Conservation (phyloP, 1,140 invertebrate genomes). For the Drosophila persimilis region DNA sequence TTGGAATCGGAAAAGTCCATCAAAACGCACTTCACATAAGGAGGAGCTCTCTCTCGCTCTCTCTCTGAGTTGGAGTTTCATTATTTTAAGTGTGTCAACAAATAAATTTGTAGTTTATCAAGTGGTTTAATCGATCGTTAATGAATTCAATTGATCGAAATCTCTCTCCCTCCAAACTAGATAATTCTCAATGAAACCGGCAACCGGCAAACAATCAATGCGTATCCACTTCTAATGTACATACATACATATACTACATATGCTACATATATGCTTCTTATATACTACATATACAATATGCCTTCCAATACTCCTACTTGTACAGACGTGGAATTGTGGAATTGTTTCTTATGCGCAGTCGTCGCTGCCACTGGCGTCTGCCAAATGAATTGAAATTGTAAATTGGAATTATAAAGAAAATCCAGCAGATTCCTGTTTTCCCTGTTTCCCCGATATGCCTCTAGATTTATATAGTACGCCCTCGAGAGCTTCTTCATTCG, state of each 20-base stretch:
- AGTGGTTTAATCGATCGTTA: constrained; percentile 31
- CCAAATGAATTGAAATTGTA: constrained; percentile 30
- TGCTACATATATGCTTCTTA: constrained; percentile 3
- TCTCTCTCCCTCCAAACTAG: constrained; percentile 44
- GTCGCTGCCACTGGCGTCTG: constrained; percentile 11
- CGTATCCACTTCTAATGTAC: constrained; percentile 10
- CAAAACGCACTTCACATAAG: constrained; percentile 25
- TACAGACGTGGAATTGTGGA: neutral
- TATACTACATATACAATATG: constrained; percentile 8
- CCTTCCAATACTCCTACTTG: no score
- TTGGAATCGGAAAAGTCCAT: constrained; percentile 16
- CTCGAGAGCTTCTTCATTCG: constrained; percentile 16
- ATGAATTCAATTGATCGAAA: constrained; percentile 67
- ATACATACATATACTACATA: constrained; percentile 3
- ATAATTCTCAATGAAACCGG: constrained; percentile 72
- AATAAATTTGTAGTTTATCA: constrained; percentile 63
- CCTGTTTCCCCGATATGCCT: neutral
- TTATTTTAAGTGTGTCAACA: constrained; percentile 39
- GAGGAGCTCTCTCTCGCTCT: constrained; percentile 15
- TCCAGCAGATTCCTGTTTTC: constrained; percentile 24
- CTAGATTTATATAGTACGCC: constrained; percentile 46
- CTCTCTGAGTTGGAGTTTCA: constrained; percentile 12
- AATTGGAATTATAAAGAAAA: constrained; percentile 47
- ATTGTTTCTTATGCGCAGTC: constrained; percentile 13
- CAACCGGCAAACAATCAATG: constrained; percentile 52